Evolutionary conservation across 1,140 invertebrate species (phyloP), one percentile per base, ranked within the genome.

Genomic region (Galendromus occidentalis): DNA sequence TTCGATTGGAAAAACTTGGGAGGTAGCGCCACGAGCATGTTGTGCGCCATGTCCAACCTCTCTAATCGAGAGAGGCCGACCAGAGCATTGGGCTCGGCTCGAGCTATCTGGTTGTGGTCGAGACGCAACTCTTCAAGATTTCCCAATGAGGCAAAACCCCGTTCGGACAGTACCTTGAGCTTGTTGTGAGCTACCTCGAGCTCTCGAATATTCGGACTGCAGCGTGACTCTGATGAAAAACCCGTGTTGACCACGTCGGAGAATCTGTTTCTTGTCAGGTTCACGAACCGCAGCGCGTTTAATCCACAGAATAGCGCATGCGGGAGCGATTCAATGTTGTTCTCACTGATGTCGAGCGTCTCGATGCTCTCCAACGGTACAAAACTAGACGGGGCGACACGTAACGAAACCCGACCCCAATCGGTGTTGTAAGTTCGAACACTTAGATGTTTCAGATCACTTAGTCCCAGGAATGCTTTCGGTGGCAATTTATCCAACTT

Each of bases 21-120:
- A n/a, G 89, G 88, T 66, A 93, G 76, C 28, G 87, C 85, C 1
- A 88, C 85, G 44, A 93, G 84, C 72, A 79, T 82, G 72, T 88
- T 89, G 73, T 82, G 84, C 20, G 85, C 86, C 72, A 87, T 74
- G 76, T 88, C 87, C 9, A 89, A 75, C 55, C 83, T 79, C 70
- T 82, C 80, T 44, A 88, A 74, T 51, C 79, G 77, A 30, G 78
- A 75, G 47, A 88, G 75, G 64, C 85, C 85, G 41, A 78, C 78
- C 39, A 88, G 80, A 42, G 86, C 83, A 67, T 83, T 78, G 72
- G 86, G 85, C 29, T 82, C 84, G 39, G 87, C 75, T 9, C 82
- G 78, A 64, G 82, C 81, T 66, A 88, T 82, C 39, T 79, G 81
- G 75, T 88, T 88, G 70, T 86, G 81, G 75, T 87, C 83, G 64